Conservation (phyloP, 2,888 invertebrate species). For the Raillietiella orientalis region DNA sequence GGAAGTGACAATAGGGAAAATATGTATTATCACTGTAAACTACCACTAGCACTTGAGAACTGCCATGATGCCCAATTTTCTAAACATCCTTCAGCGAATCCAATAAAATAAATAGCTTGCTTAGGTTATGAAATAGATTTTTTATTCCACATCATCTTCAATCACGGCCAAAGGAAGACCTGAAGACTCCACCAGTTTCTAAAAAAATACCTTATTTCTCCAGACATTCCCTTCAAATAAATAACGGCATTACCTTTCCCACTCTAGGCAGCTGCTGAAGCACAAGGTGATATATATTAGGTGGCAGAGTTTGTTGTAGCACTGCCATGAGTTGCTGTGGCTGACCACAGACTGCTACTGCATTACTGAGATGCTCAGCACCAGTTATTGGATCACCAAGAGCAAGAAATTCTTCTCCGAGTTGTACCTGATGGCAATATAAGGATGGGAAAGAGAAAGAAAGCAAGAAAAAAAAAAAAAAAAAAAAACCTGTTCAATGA, state of each 20-base stretch:
- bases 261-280: conserved; percentile 42
- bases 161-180: too few species aligned
- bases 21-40: too few species aligned
- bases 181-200: too few species aligned
- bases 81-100: too few species aligned
- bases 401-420: conserved; percentile 65
- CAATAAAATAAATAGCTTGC: too few species aligned
- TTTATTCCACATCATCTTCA: too few species aligned
- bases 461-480: background rate
- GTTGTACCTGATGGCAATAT: conserved; percentile 29
- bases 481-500: conserved; percentile 28
- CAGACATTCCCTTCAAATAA: too few species aligned
- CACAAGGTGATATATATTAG: conserved; percentile 65
- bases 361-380: conserved; percentile 82
- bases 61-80: too few species aligned
- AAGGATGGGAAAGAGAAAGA: background rate
- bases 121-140: too few species aligned
- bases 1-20: too few species aligned
- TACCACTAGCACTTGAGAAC: too few species aligned
- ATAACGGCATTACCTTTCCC: conserved; percentile 20
- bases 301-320: conserved; percentile 78
- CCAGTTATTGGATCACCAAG: conserved; percentile 63
- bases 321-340: conserved; percentile 59
- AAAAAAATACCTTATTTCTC: too few species aligned
- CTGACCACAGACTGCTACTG: conserved; percentile 89